Evolutionary conservation across 2,113 vertebrate genomes (phyloP), one percentile per base, ranked within the genome.

Genomic region (Speoplatyrhinus poulsoni): DNA sequence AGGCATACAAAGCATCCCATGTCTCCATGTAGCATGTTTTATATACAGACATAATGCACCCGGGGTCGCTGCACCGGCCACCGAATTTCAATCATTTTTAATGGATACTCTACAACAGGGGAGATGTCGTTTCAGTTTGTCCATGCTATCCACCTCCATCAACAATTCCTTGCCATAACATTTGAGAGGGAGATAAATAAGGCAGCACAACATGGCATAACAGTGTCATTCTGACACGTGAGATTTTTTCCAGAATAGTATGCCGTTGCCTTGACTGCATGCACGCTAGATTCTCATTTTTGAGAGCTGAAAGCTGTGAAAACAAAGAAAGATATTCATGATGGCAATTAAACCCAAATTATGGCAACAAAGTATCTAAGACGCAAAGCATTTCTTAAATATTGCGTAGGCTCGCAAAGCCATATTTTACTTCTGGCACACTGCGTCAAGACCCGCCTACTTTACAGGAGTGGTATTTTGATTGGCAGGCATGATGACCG

Each of bases 81-180:
- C 36, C 4, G 36, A 41, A 41, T 41, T 41, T 41, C 36, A 41
- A 41, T 41, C 36, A 41, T 6, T 41, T 41, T 41, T 6, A 41
- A 41, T 41, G 36, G 36, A 41, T 41, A 5, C 36, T 41, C 36
- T 5, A 41, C 36, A 6, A n/a, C 6, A n/a, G 17, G n/a, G 50
- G n/a, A 32, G 19, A 71, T 12, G 46, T 33, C 33, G 36, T 72
- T 47, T 17, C 55, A 57, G 67, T 64, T 73, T 75, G 41, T 69
- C 9, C 6, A 12, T n/a, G 11, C 12, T 19, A 13, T 67, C 10
- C 47, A 8, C 46, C 47, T 50, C 48, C 4, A 15, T 46, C 11
- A 63, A 32, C 10, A 50, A 19, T 19, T 50, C 62, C 46, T 46
- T 8, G n/a, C 56, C 59, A n/a, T 12, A 60, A n/a, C 15, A 9